Conservation (phyloP, 30 jellyfish, hydroid and myxozoan genomes). For the Hydractinia echinata region DNA sequence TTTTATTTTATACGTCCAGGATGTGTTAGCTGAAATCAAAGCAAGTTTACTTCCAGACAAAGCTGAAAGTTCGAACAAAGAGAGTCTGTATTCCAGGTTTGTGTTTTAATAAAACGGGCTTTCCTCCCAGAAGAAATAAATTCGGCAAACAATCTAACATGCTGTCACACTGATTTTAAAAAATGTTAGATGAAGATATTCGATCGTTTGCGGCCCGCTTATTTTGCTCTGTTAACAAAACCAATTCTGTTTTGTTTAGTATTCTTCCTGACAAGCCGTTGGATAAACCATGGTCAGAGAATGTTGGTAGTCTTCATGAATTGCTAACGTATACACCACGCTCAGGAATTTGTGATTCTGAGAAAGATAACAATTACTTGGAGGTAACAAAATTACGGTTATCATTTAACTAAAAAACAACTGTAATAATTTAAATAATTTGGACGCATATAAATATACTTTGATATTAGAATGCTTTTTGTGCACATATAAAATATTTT, state of each 20-base stretch:
- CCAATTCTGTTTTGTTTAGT: not conserved
- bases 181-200: too few relatives aligned
- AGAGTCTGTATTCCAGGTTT: not conserved
- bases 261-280: not conserved
- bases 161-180: too few relatives aligned
- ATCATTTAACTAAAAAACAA: too few relatives aligned
- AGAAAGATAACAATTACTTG: not conserved
- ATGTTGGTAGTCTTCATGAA: not conserved
- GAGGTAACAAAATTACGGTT: not conserved
- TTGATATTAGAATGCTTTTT: too few relatives aligned
- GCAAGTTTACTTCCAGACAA: constrained; percentile 14
- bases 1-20: not conserved
- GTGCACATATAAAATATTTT: too few relatives aligned
- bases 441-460: too few relatives aligned
- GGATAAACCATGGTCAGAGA: constrained; percentile 2
- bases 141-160: too few relatives aligned
- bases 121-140: too few relatives aligned
- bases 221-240: too few relatives aligned
- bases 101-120: not conserved
- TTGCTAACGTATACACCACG: not conserved
- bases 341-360: not conserved
- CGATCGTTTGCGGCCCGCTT: too few relatives aligned
- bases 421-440: too few relatives aligned
- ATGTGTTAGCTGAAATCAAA: constrained; percentile 25
- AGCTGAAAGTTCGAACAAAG: not conserved